Conservation (phyloP, 2,113 vertebrate species). For the Nannospalax galili region DNA sequence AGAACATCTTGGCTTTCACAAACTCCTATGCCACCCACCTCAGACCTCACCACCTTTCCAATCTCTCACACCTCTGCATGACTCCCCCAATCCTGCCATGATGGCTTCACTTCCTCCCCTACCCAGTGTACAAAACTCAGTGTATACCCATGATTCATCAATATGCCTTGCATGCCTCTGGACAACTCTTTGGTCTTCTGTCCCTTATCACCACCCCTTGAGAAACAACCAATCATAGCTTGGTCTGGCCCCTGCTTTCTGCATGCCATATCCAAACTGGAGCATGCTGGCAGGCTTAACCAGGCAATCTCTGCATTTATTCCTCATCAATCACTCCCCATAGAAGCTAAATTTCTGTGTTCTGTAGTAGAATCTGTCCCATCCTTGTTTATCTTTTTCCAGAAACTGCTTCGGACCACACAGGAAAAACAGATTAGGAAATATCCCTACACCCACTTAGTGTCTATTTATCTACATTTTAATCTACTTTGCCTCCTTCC, state of each 20-base stretch:
- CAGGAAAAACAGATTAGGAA: background rate
- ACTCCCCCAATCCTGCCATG: background rate
- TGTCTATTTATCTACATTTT: background rate
- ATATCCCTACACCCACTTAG: too few species aligned
- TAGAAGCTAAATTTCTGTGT: background rate
- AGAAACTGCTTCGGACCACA: background rate
- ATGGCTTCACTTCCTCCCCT: background rate
- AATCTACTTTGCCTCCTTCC: background rate
- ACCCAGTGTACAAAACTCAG: background rate
- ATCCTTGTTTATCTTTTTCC: background rate
- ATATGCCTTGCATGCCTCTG: background rate
- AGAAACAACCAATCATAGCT: background rate
- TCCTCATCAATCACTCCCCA: too few species aligned
- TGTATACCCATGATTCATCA: background rate
- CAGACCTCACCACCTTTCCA: too few species aligned
- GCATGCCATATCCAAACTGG: accelerated
- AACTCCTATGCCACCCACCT: too few species aligned
- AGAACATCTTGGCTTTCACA: background rate
- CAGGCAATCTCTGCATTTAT: accelerated
- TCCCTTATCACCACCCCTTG: background rate
- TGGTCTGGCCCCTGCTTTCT: background rate
- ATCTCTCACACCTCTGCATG: accelerated
- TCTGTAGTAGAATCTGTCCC: background rate
- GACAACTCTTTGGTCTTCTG: background rate
- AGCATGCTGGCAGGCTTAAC: too few species aligned